Evolutionary conservation across 2,797 vertebrate genomes (phyloP), one percentile per base, ranked within the genome.

Genomic region (Rachycentron canadum): DNA sequence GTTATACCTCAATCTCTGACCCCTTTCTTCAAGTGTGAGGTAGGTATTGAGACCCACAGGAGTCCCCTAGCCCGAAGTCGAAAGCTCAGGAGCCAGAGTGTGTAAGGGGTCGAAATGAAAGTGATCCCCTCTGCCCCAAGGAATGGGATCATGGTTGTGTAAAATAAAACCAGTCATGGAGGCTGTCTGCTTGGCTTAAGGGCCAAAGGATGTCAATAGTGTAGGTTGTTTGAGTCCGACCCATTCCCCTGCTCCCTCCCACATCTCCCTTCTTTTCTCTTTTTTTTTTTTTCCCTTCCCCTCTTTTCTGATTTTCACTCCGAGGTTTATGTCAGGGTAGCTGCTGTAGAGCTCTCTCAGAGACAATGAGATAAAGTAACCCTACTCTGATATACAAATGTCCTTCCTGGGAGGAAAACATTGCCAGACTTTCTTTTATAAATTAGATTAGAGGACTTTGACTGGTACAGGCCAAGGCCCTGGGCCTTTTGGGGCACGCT

Each of bases 401-500:
- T 81, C 69, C 84, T 90, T 92, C 86, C 79, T 81, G 76, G 47
- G 80, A 89, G 86, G 70, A 91, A 94, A 94, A 88, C 88, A 89
- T 88, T 93, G 84, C 90, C 92, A 93, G 91, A 90, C 89, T 87
- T 92, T 79, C 70, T 83, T 79, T 84, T 83, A 79, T 79, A 89
- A 94, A 94, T 95, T 95, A 89, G 88, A 94, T 94, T 93, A 94
- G 70, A 88, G 79, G 69, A 69, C 75, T 91, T 84, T 81, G 86
- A 73, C 71, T 78, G 83, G 85, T 91, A 55, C 73, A 80, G 82
- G 85, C 82, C 56, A 26, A 62, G 73, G 89, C 87, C 86, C 75
- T 65, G 78, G 81, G 85, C 78, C 68, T 84, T 90, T 89, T 74
- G 78, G 90, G 87, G 89, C 86, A 75, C 81, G 74, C 65, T 59